A percentile compares a stretch with the other conserved stretches of the same genome.
These are phyloP conservation scores for Falcunculus frontatus DNA, from an alignment of 2,113 vertebrate genomes.

Conservation along the genomic window DNA sequence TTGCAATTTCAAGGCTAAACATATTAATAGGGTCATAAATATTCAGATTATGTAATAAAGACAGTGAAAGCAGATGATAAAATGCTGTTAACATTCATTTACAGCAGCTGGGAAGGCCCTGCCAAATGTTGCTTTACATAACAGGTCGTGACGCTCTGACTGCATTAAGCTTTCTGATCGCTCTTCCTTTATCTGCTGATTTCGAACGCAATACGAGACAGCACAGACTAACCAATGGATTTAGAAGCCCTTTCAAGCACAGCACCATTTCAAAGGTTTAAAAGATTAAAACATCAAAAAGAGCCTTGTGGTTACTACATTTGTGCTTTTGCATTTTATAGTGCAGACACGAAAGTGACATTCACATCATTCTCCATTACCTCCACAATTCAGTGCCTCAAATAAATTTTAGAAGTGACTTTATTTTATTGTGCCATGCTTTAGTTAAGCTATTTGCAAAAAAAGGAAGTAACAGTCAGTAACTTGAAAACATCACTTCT, in stretches of 20 bases:
- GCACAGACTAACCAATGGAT: constrained; percentile 23
- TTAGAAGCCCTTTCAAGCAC: constrained; percentile 40
- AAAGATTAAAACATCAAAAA: constrained; percentile 46
- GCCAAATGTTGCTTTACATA: constrained; percentile 70
- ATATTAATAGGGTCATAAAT: constrained; percentile 68
- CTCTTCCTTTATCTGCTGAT: constrained; percentile 59
- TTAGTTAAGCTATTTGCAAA: background rate
- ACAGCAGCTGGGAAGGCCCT: constrained; percentile 63
- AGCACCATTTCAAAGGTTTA: constrained; percentile 39
- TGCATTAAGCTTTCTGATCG: constrained; percentile 69
- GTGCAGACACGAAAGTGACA: background rate
- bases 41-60: constrained; percentile 71
- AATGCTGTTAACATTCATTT: constrained; percentile 69
- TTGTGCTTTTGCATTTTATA: constrained; percentile 31
- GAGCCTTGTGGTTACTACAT: background rate
- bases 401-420: background rate
- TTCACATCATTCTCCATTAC: constrained; percentile 1
- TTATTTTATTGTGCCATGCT: background rate
- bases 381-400: background rate
- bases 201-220: constrained; percentile 31
- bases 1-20: constrained; percentile 64
- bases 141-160: constrained; percentile 50
- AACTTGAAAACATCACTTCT: background rate
- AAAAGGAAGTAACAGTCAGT: background rate
- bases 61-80: constrained; percentile 62